Conservation (phyloP, 1,140 invertebrate species). For the Drosophila neocordata region DNA sequence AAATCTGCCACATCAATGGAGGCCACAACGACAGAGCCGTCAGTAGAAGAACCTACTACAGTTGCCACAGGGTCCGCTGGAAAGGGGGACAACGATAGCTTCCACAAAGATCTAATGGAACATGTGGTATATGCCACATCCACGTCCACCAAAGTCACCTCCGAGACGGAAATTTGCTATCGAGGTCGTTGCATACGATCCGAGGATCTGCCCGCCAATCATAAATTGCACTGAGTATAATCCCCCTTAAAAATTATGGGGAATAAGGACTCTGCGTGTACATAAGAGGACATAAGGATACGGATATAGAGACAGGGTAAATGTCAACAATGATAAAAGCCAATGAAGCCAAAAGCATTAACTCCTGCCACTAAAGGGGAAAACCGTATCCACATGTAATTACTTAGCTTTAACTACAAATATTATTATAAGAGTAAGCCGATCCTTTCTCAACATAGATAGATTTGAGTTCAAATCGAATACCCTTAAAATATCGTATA, state of each 20-base stretch:
- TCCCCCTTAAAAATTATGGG: constrained; percentile 7
- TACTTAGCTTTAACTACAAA: constrained; percentile 75
- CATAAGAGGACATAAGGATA: constrained; percentile 50
- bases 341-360: constrained; percentile 2
- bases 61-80: constrained; percentile 56
- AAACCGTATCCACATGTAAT: constrained; percentile 60
- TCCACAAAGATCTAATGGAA: constrained; percentile 82
- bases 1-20: constrained; percentile 52
- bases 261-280: constrained; percentile 44
- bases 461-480: background rate
- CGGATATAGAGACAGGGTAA: constrained; percentile 17
- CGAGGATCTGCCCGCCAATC: constrained; percentile 78
- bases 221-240: constrained; percentile 72
- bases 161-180: constrained; percentile 94
- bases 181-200: constrained; percentile 92
- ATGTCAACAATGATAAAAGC: constrained; percentile 1
- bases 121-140: constrained; percentile 86
- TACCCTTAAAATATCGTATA: constrained; percentile 13
- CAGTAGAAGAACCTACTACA: constrained; percentile 49
- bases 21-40: constrained; percentile 46
- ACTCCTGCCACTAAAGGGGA: background rate
- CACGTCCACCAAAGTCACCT: constrained; percentile 89
- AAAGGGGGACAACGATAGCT: constrained; percentile 63
- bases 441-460: background rate
- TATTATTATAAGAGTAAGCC: constrained; percentile 59